A percentile compares a stretch with the other conserved stretches of the same genome.
Conservation (phyloP, 1,140 invertebrate genomes). For the Trigoniulus corallinus region DNA sequence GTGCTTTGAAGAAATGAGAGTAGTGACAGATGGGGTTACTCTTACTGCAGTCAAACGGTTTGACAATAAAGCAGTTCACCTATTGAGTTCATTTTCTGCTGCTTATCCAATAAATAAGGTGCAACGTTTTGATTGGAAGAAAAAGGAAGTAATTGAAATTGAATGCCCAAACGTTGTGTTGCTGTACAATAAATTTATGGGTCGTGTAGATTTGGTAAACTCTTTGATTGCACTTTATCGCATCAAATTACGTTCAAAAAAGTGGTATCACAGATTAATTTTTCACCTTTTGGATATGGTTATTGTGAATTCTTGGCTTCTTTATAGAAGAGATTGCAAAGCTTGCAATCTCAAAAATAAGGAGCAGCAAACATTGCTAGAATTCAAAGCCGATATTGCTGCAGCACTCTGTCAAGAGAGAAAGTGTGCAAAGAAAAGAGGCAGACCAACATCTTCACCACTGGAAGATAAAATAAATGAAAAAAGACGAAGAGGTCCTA, state of each 20-base stretch:
- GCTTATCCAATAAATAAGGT: not conserved
- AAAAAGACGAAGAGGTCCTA: not conserved
- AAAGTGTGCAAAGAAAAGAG: not conserved
- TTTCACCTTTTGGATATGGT: too few species aligned
- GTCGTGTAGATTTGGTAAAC: constrained; percentile 17
- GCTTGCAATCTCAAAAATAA: not conserved
- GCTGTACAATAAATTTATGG: constrained; percentile 7
- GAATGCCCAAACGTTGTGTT: constrained; percentile 9
- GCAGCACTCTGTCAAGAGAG: not conserved
- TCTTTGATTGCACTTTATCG: constrained; percentile 14
- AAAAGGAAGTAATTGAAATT: not conserved
- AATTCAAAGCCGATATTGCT: too few species aligned
- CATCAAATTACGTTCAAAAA: constrained; percentile 12
- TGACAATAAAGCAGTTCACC: not conserved
- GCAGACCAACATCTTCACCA: not conserved
- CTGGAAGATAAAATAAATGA: not conserved
- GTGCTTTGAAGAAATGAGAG: not conserved
- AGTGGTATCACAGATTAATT: constrained; percentile 16
- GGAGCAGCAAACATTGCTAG: too few species aligned
- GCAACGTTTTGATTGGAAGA: not conserved
- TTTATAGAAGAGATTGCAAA: constrained; percentile 6
- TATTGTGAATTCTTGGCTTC: constrained; percentile 14
- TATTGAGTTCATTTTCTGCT: not conserved
- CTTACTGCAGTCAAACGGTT: not conserved
- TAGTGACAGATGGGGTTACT: not conserved